These are phyloP conservation scores for Orchestia grillus DNA, from an alignment of 1,140 invertebrate genomes.

Conservation along the genomic window DNA sequence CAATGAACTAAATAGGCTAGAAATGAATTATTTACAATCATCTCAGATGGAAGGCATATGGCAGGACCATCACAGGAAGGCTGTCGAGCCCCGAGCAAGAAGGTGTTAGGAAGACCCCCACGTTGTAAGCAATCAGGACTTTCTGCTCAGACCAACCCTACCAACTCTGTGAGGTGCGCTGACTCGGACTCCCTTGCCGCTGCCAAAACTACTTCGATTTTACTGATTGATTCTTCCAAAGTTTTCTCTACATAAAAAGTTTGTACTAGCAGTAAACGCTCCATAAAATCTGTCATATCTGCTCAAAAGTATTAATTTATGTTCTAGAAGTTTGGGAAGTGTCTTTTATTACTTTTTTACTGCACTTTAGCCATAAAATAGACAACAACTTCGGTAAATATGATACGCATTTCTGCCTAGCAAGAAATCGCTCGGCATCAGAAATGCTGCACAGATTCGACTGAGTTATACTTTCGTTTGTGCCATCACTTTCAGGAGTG, in stretches of 20 bases:
- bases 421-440: not conserved
- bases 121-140: not conserved
- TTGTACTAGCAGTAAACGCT: not conserved
- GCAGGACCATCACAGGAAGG: no score
- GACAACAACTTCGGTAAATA: not conserved
- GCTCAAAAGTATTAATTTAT: not conserved
- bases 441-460: no score
- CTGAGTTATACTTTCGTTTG: no score
- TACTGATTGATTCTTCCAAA: conserved; percentile 1
- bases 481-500: no score
- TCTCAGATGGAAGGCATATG: no score
- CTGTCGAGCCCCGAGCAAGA: not conserved
- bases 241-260: not conserved
- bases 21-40: no score
- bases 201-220: not conserved
- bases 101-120: not conserved
- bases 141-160: not conserved
- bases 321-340: not conserved
- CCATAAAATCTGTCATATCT: not conserved
- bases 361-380: not conserved
- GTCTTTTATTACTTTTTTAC: not conserved
- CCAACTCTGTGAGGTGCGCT: no score
- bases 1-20: no score
- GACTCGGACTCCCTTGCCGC: not conserved
- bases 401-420: not conserved